phyloP scores from a whole-genome alignment of 2,113 vertebrate genomes.

The Trogon melanurus region DNA sequence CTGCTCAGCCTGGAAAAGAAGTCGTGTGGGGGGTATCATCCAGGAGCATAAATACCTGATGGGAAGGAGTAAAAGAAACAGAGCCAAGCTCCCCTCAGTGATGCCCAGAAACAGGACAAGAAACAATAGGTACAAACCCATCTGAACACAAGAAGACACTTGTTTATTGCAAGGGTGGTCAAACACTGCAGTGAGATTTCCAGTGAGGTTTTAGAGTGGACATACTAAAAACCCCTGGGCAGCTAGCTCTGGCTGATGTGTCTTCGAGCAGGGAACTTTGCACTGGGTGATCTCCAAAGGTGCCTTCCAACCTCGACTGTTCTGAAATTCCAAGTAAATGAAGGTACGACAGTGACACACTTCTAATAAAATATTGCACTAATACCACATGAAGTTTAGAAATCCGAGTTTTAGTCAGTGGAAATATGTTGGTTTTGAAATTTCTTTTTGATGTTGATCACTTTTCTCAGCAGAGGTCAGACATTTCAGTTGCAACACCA shows the following conservation, averaged over 20 bases:
- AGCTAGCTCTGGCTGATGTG: rapidly evolving
- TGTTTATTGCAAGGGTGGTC: neutral
- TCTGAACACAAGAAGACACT: neutral
- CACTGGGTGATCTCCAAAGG: neutral
- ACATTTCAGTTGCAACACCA: neutral
- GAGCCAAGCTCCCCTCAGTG: no score
- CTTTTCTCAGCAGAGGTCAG: neutral
- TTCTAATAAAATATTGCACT: neutral
- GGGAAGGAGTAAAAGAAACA: neutral
- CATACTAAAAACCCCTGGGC: neutral
- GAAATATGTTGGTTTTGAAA: neutral
- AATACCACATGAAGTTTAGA: neutral
- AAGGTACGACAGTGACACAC: neutral
- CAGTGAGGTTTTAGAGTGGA: neutral
- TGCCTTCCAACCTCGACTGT: neutral
- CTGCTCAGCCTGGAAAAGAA: neutral
- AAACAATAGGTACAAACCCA: neutral
- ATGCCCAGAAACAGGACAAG: neutral
- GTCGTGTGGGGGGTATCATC: no score
- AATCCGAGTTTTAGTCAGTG: neutral
- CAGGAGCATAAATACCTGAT: neutral
- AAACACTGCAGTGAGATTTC: neutral
- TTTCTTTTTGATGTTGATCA: neutral
- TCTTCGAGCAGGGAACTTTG: rapidly evolving
- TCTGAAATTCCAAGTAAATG: neutral